A percentile compares a stretch with the other conserved stretches of the same genome.
Conservation (phyloP, 1,140 invertebrate genomes). For the Oreohelix idahoensis region DNA sequence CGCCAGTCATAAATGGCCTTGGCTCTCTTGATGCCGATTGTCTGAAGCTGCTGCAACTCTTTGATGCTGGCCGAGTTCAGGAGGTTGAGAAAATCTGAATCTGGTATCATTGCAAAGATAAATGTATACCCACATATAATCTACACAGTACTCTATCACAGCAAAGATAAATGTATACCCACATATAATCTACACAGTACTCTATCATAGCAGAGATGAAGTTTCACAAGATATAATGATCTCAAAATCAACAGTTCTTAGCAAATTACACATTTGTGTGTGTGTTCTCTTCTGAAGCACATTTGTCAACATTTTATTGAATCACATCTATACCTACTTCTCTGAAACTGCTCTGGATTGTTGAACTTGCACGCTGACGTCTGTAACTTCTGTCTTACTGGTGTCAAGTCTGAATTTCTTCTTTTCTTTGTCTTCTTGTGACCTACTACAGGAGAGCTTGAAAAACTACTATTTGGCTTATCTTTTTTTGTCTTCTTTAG, state of each 20-base stretch:
- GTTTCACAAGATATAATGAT: too few relatives aligned
- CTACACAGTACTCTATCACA: too few relatives aligned
- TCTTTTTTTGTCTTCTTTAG: not conserved
- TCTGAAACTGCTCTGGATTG: not conserved
- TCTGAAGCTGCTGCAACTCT: slow-evolving; percentile 60
- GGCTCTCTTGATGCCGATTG: slow-evolving; percentile 63
- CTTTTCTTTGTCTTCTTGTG: not conserved
- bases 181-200: too few relatives aligned
- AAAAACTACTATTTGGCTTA: not conserved
- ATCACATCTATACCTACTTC: slow-evolving; percentile 17
- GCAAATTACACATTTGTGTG: too few relatives aligned
- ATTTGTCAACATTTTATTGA: too few relatives aligned
- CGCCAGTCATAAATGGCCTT: slow-evolving; percentile 63
- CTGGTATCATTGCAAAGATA: too few relatives aligned
- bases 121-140: too few relatives aligned
- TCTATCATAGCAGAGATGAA: too few relatives aligned
- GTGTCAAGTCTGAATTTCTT: not conserved
- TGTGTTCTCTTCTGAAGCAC: too few relatives aligned
- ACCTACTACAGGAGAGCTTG: not conserved
- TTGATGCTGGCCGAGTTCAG: slow-evolving; percentile 58
- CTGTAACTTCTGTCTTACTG: not conserved
- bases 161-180: too few relatives aligned
- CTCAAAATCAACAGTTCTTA: too few relatives aligned
- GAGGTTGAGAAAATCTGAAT: slow-evolving; percentile 50
- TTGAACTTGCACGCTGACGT: not conserved